Evolutionary conservation across 2,113 vertebrate genomes (phyloP), one percentile per base, ranked within the genome.

Genomic region (Cebus imitator): DNA sequence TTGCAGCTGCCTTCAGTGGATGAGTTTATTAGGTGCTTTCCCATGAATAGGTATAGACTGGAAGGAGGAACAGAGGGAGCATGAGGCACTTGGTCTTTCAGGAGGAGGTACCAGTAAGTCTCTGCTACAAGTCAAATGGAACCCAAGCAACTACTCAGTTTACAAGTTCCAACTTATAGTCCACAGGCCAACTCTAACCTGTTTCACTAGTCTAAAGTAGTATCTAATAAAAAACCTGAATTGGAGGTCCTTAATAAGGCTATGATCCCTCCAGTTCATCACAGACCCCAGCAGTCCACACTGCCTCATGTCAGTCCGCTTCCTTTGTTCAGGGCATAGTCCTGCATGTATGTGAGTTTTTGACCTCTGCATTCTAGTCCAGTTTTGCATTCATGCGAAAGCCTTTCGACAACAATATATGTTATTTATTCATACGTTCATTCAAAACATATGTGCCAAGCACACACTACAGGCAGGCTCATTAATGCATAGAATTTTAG

Each of bases 1-100:
- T n/a, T 82, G 50, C 37, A 30, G 68, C 78, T 95, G 66, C 66
- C 55, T 23, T 50, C 79, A 72, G 0, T 78, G 12, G 90, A 70
- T 64, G 70, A 64, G 2, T 97, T 96, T 96, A 90, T 75, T 85
- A 58, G 55, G 25, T 75, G 30, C 88, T 89, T 96, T 95, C 32
- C 61, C 87, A 97, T 7, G 66, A 79, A n/a, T 12, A 94, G 32
- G 27, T 75, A 50, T 57, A 88, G 94, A 79, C 2, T 52, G 43
- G 58, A 30, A 30, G 61, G 40, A 87, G 30, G 5, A 75, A 30
- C 18, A 45, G 40, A 66, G 11, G 20, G 30, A 52, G 13, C 1
- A 6, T 12, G 75, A 64, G 50, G 3, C 23, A 30, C 14, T 43
- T 76, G 32, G 58, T 27, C 17, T 84, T 91, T 32, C 11, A 76